Conservation (phyloP, 2,113 vertebrate genomes). For the Burhinus bistriatus region DNA sequence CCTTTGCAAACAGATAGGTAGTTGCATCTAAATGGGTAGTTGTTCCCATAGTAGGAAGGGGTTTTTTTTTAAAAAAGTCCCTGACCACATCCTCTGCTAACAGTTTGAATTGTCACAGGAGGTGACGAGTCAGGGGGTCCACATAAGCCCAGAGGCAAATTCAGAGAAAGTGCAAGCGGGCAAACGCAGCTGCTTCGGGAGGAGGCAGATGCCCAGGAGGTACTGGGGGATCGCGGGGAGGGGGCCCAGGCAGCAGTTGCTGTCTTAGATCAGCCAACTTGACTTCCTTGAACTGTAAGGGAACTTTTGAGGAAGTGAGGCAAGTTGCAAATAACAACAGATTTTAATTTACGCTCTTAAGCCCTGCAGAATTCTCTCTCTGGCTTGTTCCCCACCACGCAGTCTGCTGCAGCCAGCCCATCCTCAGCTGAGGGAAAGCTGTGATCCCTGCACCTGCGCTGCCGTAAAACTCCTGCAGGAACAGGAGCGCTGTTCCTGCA, state of each 20-base stretch:
- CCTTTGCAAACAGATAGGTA: neutral
- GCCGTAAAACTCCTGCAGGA: neutral
- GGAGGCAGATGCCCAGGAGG: neutral
- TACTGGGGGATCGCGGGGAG: neutral
- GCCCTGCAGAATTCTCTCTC: neutral
- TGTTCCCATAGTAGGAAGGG: neutral
- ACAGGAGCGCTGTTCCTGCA: neutral
- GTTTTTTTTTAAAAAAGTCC: neutral
- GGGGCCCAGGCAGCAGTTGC: neutral
- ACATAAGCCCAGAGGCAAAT: neutral
- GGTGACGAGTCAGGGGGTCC: neutral
- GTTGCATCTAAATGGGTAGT: fast-evolving
- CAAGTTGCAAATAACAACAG: neutral
- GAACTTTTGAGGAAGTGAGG: neutral
- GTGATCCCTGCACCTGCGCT: fast-evolving
- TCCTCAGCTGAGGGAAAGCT: neutral
- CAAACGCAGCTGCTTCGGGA: neutral
- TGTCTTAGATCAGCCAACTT: neutral
- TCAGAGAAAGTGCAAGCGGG: neutral
- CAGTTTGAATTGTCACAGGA: neutral
- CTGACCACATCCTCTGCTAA: neutral
- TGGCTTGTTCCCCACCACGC: neutral
- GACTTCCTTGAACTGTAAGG: neutral
- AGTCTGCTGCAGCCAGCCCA: fast-evolving
- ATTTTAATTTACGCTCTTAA: neutral